phyloP scores from a whole-genome alignment of 2,113 vertebrate genomes.

The Sapayoa aenigma region DNA sequence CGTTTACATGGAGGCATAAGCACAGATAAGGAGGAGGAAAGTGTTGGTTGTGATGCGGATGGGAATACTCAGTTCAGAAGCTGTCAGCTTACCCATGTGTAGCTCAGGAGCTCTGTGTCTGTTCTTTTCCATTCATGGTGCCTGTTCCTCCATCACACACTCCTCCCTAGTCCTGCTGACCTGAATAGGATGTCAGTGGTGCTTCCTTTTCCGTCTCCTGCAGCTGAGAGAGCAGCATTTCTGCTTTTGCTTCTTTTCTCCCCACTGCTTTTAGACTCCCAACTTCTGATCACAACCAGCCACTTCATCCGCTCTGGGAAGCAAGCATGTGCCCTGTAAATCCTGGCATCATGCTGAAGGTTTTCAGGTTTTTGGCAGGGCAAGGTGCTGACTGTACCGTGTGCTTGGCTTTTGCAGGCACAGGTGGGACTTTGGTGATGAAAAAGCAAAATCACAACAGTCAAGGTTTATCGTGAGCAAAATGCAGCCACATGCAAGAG shows the following conservation, averaged over 20 bases:
- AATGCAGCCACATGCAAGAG: not conserved
- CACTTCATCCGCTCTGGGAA: not conserved
- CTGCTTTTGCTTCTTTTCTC: not conserved
- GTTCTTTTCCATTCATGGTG: not conserved
- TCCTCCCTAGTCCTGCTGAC: not conserved
- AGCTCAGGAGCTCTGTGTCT: not conserved
- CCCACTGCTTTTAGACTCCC: not conserved
- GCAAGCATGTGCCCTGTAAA: fast-evolving
- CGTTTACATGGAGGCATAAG: not conserved
- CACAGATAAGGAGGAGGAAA: not conserved
- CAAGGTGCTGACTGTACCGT: fast-evolving
- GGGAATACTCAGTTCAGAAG: not conserved
- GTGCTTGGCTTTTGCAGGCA: not conserved
- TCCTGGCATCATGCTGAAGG: not conserved
- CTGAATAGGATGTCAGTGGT: not conserved
- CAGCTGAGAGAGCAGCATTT: not conserved
- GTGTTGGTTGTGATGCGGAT: not conserved
- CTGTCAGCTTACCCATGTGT: not conserved
- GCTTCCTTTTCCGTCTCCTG: not conserved
- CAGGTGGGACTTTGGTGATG: not conserved
- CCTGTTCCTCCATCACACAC: not conserved
- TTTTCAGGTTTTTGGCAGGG: not conserved
- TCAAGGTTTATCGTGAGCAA: not conserved
- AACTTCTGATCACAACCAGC: not conserved
- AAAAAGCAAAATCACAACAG: not conserved